phyloP scores from a whole-genome alignment of 2,888 invertebrate genomes.

The Conomelus anceps region DNA sequence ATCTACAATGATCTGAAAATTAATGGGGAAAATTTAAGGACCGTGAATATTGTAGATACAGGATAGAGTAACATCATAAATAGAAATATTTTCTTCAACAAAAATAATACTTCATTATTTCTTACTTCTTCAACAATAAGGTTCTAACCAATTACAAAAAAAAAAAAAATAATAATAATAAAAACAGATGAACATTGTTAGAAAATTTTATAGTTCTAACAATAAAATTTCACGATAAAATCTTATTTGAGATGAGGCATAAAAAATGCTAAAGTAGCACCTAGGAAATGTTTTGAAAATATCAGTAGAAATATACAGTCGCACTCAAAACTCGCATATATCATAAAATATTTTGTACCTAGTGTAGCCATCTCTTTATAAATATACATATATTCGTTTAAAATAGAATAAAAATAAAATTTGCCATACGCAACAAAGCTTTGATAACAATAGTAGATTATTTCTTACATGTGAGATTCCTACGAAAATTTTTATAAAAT shows the following conservation, averaged over 20 bases:
- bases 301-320: neutral
- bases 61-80: too few relatives aligned
- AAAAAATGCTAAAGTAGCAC: neutral
- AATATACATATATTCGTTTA: neutral
- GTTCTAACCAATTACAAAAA: too few relatives aligned
- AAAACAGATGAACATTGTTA: too few relatives aligned
- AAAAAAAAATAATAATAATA: too few relatives aligned
- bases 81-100: too few relatives aligned
- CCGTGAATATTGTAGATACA: too few relatives aligned
- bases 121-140: too few relatives aligned
- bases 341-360: neutral
- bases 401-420: neutral
- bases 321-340: neutral
- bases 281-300: neutral
- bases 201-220: neutral
- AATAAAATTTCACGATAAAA: neutral
- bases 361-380: neutral
- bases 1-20: neutral
- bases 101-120: too few relatives aligned
- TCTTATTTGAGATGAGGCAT: neutral
- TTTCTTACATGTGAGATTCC: neutral
- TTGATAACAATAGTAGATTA: neutral
- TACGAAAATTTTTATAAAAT: neutral
- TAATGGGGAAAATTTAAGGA: neutral
- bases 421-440: neutral